Base-by-base conservation (phyloP, 2,113 vertebrate species). In the Pterophyllum scalare region DNA sequence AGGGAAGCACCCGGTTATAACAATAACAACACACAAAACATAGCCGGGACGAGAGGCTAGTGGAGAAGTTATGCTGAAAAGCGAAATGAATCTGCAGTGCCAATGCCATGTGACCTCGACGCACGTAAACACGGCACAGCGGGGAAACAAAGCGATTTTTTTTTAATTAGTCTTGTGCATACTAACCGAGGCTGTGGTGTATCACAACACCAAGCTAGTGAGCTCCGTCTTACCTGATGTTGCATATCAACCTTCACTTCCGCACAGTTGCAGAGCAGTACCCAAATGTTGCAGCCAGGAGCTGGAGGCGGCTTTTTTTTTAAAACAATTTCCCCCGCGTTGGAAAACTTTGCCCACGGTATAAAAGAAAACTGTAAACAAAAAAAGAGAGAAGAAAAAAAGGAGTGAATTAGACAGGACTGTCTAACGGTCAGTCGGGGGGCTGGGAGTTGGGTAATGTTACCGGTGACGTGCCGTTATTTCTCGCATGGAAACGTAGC, bases 181-280 rank as follows among this genome's bases (percentile, higher is more conserved):
- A 77, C 78, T 75, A 80, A 65, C 38, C 6, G 6, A 54, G 46
- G 9, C 7, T 52, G 3, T 35, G 20, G 26, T 65, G 58, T 56
- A 14, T 35, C 40, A 59, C 15, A 52, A 4, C 60, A 22, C 4
- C n/a, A 28, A 38, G 15, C 12, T 2, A 20, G 31, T n/a, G 20
- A 33, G 12, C 5, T 14, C 4, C 19, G 3, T 79, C 89, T 92
- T 94, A 96, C 95, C 95, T 95, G 95, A 90, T 95, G 92, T 92
- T 89, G 87, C 95, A 96, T 93, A 91, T 94, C 94, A 94, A 93
- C 89, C 87, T 91, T 94, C 84, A 90, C 86, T 91, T 60, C 20
- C 64, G 89, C 84, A 87, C 81, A 76, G 81, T 70, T 81, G 87
- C 84, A 58, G 84, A 78, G 35, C 20, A 54, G 74, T 77, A 11